phyloP scores from a whole-genome alignment of 1,140 invertebrate genomes.

The Artemia franciscana region DNA sequence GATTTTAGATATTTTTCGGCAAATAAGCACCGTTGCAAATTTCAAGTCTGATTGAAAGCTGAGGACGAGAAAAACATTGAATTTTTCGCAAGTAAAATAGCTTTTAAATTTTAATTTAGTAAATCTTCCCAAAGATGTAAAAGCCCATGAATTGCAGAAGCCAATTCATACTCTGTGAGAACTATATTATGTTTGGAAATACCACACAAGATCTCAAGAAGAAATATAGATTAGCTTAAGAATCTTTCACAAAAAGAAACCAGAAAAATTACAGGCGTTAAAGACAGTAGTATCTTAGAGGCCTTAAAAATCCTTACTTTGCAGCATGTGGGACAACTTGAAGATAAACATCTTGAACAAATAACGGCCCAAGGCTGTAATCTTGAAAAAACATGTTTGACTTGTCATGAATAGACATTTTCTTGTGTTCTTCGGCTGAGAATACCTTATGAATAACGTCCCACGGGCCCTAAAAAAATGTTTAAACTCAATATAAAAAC shows the following conservation, averaged over 20 bases:
- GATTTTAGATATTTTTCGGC: no score
- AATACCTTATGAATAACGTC: slow-evolving; percentile 80
- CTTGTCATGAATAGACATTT: slow-evolving; percentile 63
- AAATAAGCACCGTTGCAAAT: no score
- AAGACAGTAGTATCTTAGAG: slow-evolving; percentile 4
- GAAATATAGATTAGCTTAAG: neutral
- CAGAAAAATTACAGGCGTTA: slow-evolving; percentile 3
- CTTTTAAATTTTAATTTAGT: no score
- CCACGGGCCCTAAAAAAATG: slow-evolving; percentile 49
- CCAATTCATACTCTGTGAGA: no score
- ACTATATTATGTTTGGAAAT: no score
- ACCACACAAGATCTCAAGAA: no score
- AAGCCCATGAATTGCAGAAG: no score
- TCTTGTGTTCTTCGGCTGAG: slow-evolving; percentile 48
- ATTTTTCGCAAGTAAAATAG: no score
- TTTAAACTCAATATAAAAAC: no score
- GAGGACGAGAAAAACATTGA: no score
- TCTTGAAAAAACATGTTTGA: slow-evolving; percentile 87
- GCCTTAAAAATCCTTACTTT: slow-evolving; percentile 29
- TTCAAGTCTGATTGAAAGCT: no score
- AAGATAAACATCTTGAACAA: slow-evolving; percentile 95
- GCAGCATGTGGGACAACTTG: slow-evolving; percentile 37
- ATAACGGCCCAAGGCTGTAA: slow-evolving; percentile 78
- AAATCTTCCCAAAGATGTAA: no score
- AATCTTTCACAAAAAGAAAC: neutral